These are phyloP conservation scores for Gavialis gangeticus DNA, from an alignment of 2,113 vertebrate genomes.

Conservation along the genomic window DNA sequence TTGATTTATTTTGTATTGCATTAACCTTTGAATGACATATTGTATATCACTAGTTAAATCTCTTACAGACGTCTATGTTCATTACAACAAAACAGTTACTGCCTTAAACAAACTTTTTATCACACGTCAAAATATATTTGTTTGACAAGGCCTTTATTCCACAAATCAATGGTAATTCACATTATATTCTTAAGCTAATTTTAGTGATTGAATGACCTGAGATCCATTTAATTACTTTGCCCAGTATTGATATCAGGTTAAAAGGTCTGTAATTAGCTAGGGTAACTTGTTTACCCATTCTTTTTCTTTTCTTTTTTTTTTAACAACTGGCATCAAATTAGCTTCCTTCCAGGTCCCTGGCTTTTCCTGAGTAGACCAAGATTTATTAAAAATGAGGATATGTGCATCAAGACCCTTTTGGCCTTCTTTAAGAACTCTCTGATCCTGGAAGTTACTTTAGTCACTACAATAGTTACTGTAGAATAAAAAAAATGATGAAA, in stretches of 20 bases:
- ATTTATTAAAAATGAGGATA: constrained; percentile 30
- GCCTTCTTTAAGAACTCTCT: background rate
- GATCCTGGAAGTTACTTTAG: background rate
- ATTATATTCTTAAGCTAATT: background rate
- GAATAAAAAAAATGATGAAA: background rate
- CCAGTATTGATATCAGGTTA: background rate
- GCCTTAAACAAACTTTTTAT: background rate
- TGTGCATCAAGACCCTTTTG: constrained; percentile 14
- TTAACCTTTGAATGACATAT: background rate
- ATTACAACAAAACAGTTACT: background rate
- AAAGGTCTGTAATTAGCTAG: background rate
- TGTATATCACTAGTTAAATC: background rate
- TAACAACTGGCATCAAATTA: constrained; percentile 31
- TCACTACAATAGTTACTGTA: background rate
- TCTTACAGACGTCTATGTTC: background rate
- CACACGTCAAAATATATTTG: background rate
- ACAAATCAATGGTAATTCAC: background rate
- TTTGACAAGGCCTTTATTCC: background rate
- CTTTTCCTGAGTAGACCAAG: background rate
- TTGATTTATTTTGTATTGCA: background rate
- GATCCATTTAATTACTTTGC: background rate
- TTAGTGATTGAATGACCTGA: background rate
- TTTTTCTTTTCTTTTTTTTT: background rate
- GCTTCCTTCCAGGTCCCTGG: constrained; percentile 4
- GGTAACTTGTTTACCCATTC: background rate